phyloP scores from a whole-genome alignment of 1,140 invertebrate genomes.

The Varroa destructor region DNA sequence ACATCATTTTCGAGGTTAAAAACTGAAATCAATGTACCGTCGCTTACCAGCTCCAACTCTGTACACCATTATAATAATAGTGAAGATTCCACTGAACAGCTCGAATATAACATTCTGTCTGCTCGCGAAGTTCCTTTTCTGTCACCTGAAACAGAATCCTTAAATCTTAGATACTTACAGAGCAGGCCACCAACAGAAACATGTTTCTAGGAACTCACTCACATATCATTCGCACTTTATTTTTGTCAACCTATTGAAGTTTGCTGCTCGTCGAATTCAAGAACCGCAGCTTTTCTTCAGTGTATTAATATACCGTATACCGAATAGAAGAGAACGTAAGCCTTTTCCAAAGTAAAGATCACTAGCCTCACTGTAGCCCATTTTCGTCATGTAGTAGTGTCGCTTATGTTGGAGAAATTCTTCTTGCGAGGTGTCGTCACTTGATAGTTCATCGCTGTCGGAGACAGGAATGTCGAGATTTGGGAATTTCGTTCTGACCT shows the following conservation, averaged over 20 bases:
- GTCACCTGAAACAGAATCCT: background rate
- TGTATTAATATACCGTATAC: too few relatives aligned
- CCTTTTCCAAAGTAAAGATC: constrained; percentile 34
- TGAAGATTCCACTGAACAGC: constrained; percentile 91
- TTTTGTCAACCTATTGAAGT: too few relatives aligned
- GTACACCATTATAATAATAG: constrained; percentile 91
- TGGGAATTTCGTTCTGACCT: constrained; percentile 8
- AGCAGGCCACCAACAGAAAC: too few relatives aligned
- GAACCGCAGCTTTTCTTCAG: too few relatives aligned
- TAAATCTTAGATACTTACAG: too few relatives aligned
- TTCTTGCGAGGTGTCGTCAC: constrained; percentile 39
- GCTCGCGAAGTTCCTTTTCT: constrained; percentile 59
- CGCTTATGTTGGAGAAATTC: constrained; percentile 75
- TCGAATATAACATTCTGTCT: constrained; percentile 71
- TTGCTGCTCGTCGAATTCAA: too few relatives aligned
- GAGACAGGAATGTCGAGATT: constrained; percentile 32
- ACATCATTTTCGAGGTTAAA: too few relatives aligned
- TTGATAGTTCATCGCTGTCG: constrained; percentile 37
- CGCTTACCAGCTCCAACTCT: constrained; percentile 86
- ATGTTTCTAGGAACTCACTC: too few relatives aligned
- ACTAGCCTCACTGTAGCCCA: constrained; percentile 59
- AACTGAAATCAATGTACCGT: background rate
- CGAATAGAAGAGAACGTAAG: constrained; percentile 30
- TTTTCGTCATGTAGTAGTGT: constrained; percentile 80
- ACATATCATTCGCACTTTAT: too few relatives aligned